phyloP scores from a whole-genome alignment of 2,797 vertebrate genomes.

The Tarsius wallacei region DNA sequence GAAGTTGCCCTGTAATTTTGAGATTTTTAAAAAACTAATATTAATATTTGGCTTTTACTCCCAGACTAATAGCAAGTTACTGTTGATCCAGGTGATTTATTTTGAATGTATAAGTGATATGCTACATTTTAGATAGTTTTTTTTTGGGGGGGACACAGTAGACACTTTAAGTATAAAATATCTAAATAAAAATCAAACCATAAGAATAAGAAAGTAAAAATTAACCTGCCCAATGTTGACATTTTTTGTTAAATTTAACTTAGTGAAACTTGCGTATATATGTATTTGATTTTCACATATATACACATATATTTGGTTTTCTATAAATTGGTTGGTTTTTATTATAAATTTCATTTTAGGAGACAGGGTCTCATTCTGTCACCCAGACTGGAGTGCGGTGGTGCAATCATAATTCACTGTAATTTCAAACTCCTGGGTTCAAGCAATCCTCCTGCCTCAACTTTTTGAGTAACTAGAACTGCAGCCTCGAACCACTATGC shows the following conservation, averaged over 20 bases:
- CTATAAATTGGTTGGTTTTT: conserved; percentile 50
- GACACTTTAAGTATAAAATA: conserved; percentile 48
- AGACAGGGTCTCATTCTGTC: too few relatives aligned
- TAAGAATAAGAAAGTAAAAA: conserved; percentile 59
- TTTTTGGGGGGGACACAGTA: not conserved
- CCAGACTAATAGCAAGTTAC: conserved; percentile 49
- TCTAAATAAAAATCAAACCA: not conserved
- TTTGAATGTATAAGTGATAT: conserved; percentile 68
- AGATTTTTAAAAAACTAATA: conserved; percentile 30
- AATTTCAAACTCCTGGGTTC: too few relatives aligned
- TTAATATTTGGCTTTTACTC: conserved; percentile 67
- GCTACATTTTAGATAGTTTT: conserved; percentile 49
- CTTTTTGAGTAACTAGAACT: too few relatives aligned
- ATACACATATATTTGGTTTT: conserved; percentile 9
- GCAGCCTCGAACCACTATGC: too few relatives aligned
- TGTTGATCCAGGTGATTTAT: conserved; percentile 43
- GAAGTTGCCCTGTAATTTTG: conserved; percentile 77
- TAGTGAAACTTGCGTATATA: conserved; percentile 17
- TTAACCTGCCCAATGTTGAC: not conserved
- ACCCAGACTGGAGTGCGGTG: too few relatives aligned
- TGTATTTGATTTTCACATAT: not conserved
- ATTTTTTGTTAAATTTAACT: conserved; percentile 67
- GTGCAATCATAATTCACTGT: too few relatives aligned
- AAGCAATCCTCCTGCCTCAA: too few relatives aligned
- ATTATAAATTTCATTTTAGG: not conserved